These are phyloP conservation scores for Heteromormyrus szaboi DNA, from an alignment of 2,797 vertebrate genomes.

Conservation along the genomic window DNA sequence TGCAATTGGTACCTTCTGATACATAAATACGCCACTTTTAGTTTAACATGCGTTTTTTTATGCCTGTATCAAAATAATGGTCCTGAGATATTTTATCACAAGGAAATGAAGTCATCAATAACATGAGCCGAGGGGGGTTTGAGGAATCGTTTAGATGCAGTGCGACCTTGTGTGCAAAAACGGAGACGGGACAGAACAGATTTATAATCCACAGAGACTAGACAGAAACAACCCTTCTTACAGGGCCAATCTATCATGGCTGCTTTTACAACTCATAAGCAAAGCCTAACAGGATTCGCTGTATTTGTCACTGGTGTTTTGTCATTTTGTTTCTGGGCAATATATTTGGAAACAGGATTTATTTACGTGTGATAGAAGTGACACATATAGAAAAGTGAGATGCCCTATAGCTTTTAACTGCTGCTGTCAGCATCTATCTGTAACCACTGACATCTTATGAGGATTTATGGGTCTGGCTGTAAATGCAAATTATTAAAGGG, in stretches of 20 bases:
- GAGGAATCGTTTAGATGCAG: neutral
- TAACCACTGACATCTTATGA: neutral
- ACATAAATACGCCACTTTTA: neutral
- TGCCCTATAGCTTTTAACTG: neutral
- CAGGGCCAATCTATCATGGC: neutral
- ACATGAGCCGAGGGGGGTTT: neutral
- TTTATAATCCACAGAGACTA: conserved; percentile 7
- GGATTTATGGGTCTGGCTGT: conserved; percentile 8
- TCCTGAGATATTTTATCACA: neutral
- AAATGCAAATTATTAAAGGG: conserved; percentile 1
- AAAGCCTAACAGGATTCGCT: neutral
- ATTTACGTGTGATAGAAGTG: conserved; percentile 4
- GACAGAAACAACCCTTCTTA: neutral
- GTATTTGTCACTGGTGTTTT: conserved; percentile 15
- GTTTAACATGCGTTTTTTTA: conserved; percentile 3
- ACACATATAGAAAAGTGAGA: conserved; percentile 7
- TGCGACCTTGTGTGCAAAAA: neutral
- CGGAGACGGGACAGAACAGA: neutral
- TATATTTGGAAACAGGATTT: conserved; percentile 9
- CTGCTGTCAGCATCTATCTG: neutral
- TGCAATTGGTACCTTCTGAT: neutral
- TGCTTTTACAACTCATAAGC: conserved; percentile 2
- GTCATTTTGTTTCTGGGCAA: conserved; percentile 7
- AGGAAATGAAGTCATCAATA: neutral
- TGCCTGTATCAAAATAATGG: neutral